Evolutionary conservation across 1,140 invertebrate genomes (phyloP), one percentile per base, ranked within the genome.

Genomic region (fruit fly (Drosophila melanogaster)): DNA sequence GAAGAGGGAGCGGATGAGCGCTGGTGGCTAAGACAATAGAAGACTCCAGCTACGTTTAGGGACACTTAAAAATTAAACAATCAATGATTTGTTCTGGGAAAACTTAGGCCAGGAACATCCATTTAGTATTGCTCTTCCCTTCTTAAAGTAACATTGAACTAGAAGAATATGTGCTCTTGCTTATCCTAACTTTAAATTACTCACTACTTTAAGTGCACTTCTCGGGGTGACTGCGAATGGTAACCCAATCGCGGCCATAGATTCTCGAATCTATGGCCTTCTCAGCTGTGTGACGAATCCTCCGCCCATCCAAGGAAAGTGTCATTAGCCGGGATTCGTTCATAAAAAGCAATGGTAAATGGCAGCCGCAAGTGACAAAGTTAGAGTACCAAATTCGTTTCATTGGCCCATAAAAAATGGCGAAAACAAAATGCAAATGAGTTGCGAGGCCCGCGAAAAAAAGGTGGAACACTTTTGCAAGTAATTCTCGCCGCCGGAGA

Each of bases 351-450:
- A 61, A 60, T 74, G 54, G 55, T 50, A 43, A 59, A 55, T 62
- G 74, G 56, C 67, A 62, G 66, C 81, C 80, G 60, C 76, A 79
- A 81, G 73, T 81, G 75, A 57, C 72, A 85, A 81, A 85, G 72
- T 80, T 74, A 81, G 41, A 85, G 67, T 60, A 67, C 30, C 37
- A 11, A 62, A 87, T 87, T 87, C 84, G 84, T 87, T 87, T 87
- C 84, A 87, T 84, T 79, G 67, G 72, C 56, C 60, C 77, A 89
- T 87, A 79, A 87, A 89, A 84, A 77, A 53, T 66, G 37, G 73
- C 51, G 55, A 64, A 77, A 79, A 73, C 72, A 75, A 84, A 90
- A 87, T 89, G 84, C 84, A 87, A 87, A 90, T 84, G 75, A 90
- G 64, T 64, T 50, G 53, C 24, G 47, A 61, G 41, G 44, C 30